Conservation (phyloP, 2,888 invertebrate genomes). For the Scaptomyza flava region DNA sequence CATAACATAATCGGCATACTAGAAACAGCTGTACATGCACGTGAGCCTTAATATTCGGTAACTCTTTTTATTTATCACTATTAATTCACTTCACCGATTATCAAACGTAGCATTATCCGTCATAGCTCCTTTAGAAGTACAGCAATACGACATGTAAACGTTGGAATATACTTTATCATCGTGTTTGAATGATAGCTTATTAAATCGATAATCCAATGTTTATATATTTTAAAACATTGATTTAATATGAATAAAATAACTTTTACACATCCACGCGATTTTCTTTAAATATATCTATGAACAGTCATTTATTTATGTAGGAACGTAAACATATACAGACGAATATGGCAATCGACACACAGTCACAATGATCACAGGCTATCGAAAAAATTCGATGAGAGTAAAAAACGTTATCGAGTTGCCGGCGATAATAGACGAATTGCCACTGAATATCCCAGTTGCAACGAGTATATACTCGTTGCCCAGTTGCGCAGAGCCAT, state of each 20-base stretch:
- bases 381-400: neutral
- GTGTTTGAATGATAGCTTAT: neutral
- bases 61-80: neutral
- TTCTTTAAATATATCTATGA: neutral
- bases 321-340: too few species aligned
- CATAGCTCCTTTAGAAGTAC: neutral
- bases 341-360: neutral
- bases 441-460: neutral
- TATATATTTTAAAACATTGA: neutral
- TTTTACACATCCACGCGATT: neutral
- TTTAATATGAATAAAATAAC: neutral
- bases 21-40: neutral
- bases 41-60: neutral
- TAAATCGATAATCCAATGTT: neutral
- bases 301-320: neutral
- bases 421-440: neutral
- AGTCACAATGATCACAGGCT: neutral
- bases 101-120: neutral
- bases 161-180: neutral
- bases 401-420: neutral
- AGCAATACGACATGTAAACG: neutral
- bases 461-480: too few species aligned
- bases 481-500: too few species aligned
- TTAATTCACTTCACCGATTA: neutral
- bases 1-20: constrained; percentile 2